Evolutionary conservation across 2,113 vertebrate genomes (phyloP).

Genomic region (Phrynosoma blainvillii): DNA sequence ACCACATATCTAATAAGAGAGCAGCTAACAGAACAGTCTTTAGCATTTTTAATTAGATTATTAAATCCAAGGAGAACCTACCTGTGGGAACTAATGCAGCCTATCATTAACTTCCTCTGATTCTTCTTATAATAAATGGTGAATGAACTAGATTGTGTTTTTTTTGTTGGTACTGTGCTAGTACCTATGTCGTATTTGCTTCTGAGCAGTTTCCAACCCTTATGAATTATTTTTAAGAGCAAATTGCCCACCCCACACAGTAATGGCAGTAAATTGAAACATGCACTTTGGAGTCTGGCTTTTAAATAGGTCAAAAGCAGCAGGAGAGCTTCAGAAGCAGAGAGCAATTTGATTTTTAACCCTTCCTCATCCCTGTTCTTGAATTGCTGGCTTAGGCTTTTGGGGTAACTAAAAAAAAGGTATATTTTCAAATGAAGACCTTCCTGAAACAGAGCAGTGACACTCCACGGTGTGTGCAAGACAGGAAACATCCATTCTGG

Average conservation of each 20-base stretch:
- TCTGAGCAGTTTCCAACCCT: slow-evolving; percentile 56
- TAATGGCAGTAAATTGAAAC: slow-evolving; percentile 54
- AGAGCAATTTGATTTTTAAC: slow-evolving; percentile 72
- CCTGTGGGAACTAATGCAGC: slow-evolving; percentile 43
- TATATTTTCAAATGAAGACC: neutral
- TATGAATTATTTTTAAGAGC: slow-evolving; percentile 50
- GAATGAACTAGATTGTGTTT: neutral
- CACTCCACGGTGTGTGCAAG: slow-evolving; percentile 13
- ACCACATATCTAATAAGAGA: neutral
- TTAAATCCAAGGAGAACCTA: slow-evolving; percentile 48
- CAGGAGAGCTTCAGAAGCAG: slow-evolving; percentile 67
- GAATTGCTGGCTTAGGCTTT: slow-evolving; percentile 13
- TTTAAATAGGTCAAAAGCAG: slow-evolving; percentile 75
- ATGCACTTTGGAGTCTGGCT: slow-evolving; percentile 63
- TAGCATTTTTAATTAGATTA: slow-evolving; percentile 28
- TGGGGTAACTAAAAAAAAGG: neutral
- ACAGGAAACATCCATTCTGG: slow-evolving; percentile 25
- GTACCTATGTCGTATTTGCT: neutral
- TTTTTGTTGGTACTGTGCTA: slow-evolving; percentile 28
- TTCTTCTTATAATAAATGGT: slow-evolving; percentile 9
- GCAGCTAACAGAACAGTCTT: slow-evolving; percentile 1
- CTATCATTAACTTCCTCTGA: slow-evolving; percentile 54
- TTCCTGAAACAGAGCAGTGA: slow-evolving; percentile 27
- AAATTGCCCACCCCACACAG: slow-evolving; percentile 19
- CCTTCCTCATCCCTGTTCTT: slow-evolving; percentile 17